Evolutionary conservation across 2,113 vertebrate genomes (phyloP).

Genomic region (Murina feae): DNA sequence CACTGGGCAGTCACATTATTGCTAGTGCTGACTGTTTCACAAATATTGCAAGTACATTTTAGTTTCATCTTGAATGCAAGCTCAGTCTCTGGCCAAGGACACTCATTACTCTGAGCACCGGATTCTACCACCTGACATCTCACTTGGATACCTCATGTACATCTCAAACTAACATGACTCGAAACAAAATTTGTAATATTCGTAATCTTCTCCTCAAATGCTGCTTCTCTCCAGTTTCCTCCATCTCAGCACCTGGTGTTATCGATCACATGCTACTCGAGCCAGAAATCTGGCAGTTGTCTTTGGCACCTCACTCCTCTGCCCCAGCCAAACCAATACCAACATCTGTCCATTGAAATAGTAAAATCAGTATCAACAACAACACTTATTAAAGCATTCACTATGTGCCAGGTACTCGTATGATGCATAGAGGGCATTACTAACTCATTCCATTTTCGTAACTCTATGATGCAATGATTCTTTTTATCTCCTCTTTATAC

Average conservation of each 20-base stretch:
- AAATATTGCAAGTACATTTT: background rate
- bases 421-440: background rate
- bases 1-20: background rate
- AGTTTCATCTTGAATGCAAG: background rate
- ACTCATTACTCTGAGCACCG: background rate
- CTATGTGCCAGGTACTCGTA: background rate
- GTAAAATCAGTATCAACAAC: background rate
- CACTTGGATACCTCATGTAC: background rate
- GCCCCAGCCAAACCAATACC: background rate
- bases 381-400: background rate
- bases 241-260: background rate
- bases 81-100: background rate
- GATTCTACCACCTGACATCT: background rate
- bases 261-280: background rate
- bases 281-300: background rate
- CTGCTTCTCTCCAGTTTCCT: background rate
- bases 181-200: background rate
- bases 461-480: background rate
- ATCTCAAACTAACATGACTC: background rate
- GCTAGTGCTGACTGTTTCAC: background rate
- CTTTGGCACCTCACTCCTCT: background rate
- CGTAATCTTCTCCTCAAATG: background rate
- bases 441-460: background rate
- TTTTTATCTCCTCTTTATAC: background rate
- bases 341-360: background rate